phyloP scores from a whole-genome alignment of 2,888 invertebrate species.

The Nemapogon koenigi region DNA sequence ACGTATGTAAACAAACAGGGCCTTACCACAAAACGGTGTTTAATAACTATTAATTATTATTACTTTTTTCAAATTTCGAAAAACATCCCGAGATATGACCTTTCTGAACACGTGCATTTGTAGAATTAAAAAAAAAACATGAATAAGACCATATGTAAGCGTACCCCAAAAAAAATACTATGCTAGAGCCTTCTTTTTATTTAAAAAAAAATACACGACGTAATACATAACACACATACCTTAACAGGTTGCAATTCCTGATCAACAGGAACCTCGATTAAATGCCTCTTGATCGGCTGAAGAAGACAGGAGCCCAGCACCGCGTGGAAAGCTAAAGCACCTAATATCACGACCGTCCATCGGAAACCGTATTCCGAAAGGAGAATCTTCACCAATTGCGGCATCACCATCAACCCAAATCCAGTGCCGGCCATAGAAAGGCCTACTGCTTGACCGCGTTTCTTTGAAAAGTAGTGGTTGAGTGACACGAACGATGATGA shows the following conservation, averaged over 20 bases:
- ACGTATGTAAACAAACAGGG: no score
- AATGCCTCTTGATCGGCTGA: slow-evolving; percentile 76
- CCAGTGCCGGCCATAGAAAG: slow-evolving; percentile 82
- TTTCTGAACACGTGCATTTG: no score
- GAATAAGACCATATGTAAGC: no score
- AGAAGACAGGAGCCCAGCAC: slow-evolving; percentile 71
- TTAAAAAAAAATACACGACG: no score
- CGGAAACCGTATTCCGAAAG: slow-evolving; percentile 70
- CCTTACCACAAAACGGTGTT: no score
- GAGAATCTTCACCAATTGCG: slow-evolving; percentile 72
- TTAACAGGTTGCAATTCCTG: slow-evolving; percentile 57
- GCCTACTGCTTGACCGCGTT: slow-evolving; percentile 81
- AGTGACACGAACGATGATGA: slow-evolving; percentile 81
- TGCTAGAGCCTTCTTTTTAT: no score
- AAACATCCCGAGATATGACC: no score
- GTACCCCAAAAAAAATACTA: no score
- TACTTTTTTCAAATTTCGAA: no score
- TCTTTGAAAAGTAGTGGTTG: slow-evolving; percentile 78
- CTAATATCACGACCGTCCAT: slow-evolving; percentile 72
- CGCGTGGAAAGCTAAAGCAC: slow-evolving; percentile 72
- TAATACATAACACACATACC: no score
- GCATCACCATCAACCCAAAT: slow-evolving; percentile 80
- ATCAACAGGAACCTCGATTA: slow-evolving; percentile 63
- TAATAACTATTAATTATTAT: no score
- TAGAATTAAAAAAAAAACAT: no score